Conservation (phyloP, 1,140 invertebrate genomes). For the Sitodiplosis mosellana region DNA sequence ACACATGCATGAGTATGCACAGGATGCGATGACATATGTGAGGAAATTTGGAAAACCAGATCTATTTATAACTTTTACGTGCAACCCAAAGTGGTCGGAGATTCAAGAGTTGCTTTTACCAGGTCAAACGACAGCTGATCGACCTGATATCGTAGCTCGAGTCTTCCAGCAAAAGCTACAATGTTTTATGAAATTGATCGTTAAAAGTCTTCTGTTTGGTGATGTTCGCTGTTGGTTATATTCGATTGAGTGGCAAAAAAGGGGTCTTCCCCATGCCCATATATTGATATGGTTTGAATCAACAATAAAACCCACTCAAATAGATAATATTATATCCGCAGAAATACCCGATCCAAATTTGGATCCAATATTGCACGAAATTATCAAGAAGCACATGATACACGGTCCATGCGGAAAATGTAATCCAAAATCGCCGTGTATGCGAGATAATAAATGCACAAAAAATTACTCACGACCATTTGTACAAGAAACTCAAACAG, state of each 20-base stretch:
- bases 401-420: slow-evolving; percentile 26
- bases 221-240: slow-evolving; percentile 23
- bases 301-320: slow-evolving; percentile 18
- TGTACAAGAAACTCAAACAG: slow-evolving; percentile 12
- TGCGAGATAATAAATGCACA: slow-evolving; percentile 9
- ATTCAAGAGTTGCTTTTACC: slow-evolving; percentile 15
- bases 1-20: slow-evolving; percentile 27
- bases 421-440: slow-evolving; percentile 11
- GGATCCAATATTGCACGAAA: slow-evolving; percentile 22
- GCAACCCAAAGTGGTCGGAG: slow-evolving; percentile 29
- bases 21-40: slow-evolving; percentile 32
- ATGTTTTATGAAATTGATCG: slow-evolving; percentile 26
- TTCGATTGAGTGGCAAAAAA: slow-evolving; percentile 31
- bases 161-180: slow-evolving; percentile 31
- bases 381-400: slow-evolving; percentile 28
- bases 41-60: slow-evolving; percentile 21
- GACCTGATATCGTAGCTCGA: slow-evolving; percentile 19
- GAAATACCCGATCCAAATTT: slow-evolving; percentile 28
- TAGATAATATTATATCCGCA: slow-evolving; percentile 28
- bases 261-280: slow-evolving; percentile 28
- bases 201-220: slow-evolving; percentile 15
- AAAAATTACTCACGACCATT: slow-evolving; percentile 13
- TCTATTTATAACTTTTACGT: slow-evolving; percentile 27
- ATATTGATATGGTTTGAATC: slow-evolving; percentile 21
- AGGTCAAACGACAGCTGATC: slow-evolving; percentile 15